Evolutionary conservation across 2,797 vertebrate species (phyloP).

Genomic region (Micromesistius poutassou): DNA sequence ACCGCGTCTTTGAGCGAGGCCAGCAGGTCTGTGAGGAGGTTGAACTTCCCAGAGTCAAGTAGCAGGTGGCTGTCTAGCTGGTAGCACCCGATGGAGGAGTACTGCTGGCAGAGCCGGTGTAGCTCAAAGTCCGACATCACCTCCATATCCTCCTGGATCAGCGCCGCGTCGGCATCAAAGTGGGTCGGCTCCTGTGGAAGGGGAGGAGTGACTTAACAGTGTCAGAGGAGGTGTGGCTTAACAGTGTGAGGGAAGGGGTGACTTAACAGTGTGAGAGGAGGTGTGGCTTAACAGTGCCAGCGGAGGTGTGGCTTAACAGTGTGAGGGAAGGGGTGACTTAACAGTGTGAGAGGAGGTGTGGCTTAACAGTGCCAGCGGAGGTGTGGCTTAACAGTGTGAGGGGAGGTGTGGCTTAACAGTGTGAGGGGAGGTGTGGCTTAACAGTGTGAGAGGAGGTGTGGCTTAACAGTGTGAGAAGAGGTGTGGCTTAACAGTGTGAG

Average conservation of each 20-base stretch:
- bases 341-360: neutral
- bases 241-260: neutral
- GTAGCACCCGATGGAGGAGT: constrained; percentile 78
- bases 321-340: neutral
- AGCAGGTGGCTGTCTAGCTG: constrained; percentile 80
- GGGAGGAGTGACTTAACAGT: constrained; percentile 4
- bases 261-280: neutral
- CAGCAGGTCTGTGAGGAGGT: constrained; percentile 77
- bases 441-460: neutral
- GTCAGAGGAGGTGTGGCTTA: neutral
- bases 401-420: too few relatives aligned
- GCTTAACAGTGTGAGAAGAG: neutral
- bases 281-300: neutral
- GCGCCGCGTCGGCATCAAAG: constrained; percentile 83
- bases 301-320: neutral
- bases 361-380: neutral
- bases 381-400: neutral
- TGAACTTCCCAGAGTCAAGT: constrained; percentile 94
- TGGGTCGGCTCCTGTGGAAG: constrained; percentile 86
- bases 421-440: constrained; percentile 6
- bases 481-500: neutral
- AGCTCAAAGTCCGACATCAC: constrained; percentile 98
- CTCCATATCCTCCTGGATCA: constrained; percentile 97
- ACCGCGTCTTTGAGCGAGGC: constrained; percentile 83
- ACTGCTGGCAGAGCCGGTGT: constrained; percentile 88